Base-by-base conservation (phyloP, 1,140 invertebrate species). In the Hylaeus anthracinus region DNA sequence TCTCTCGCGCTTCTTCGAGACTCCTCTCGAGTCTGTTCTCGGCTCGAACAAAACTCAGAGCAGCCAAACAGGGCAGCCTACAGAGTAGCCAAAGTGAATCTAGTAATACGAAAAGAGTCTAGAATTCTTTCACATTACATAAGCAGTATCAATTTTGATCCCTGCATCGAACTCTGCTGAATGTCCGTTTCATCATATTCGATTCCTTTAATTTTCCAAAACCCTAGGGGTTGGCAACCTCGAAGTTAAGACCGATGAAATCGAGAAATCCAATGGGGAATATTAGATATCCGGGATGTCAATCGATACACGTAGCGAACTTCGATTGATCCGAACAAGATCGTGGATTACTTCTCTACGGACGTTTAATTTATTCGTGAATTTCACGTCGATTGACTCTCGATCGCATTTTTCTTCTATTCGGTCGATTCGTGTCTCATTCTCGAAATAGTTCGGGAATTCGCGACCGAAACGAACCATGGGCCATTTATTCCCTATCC, bases 1-100 rank as follows among this genome's bases (percentile, higher is more conserved):
- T 80, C 78, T 64, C 70, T 72, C 63, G 64, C 81, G 85, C 83
- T 83, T 75, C 86, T 78, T 82, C 72, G 74, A 64, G 74, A 84
- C 60, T 8, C 26, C 43, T 12, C 74, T 60, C 66, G 45, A 45
- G 14, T 37, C 15, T 64, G 15, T 15, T 67, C 45, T 39, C 8
- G 4, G 14, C 43, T 37, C 26, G 26, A 58, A 41, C 65, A n/a
- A 45, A 64, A 79, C 37, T 26, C 14, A 26, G 26, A 26, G 26
- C 26, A 26, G 26, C 26, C 26, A 26, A 26, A 26, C 26, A 26
- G 26, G 26, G 26, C 26, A 26, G 26, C 26, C 26, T 26, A 26
- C 26, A 26, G 26, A 26, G 26, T 0, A 26, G 26, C 26, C 26
- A 26, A 26, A 26, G 26, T 26, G 26, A 26, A 26, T 26, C 26